These are phyloP conservation scores for Pteropus rufus DNA, from an alignment of 2,797 vertebrate genomes.

Conservation along the genomic window DNA sequence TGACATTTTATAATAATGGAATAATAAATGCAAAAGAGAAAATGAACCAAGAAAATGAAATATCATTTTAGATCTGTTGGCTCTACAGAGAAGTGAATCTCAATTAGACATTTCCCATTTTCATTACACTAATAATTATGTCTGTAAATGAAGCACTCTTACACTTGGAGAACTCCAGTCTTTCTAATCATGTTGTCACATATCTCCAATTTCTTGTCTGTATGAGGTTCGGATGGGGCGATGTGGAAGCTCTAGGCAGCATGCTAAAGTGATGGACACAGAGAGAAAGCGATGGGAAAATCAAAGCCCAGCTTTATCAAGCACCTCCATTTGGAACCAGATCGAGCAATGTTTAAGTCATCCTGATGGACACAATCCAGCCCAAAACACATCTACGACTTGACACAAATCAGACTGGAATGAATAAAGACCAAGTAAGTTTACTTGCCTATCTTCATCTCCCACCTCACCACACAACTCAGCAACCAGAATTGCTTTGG, in stretches of 20 bases:
- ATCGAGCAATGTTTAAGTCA: constrained; percentile 8
- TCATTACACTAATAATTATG: not conserved
- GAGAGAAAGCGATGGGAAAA: constrained; percentile 19
- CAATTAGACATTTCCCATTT: not conserved
- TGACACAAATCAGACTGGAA: not conserved
- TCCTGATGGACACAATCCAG: not conserved
- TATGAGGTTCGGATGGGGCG: not conserved
- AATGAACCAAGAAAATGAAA: constrained; percentile 47
- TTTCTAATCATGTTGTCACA: not conserved
- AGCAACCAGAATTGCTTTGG: not conserved
- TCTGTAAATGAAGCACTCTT: not conserved
- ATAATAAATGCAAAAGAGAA: constrained; percentile 71
- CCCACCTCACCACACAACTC: not conserved
- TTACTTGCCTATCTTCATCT: not conserved
- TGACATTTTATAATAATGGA: constrained; percentile 70
- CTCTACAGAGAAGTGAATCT: not conserved
- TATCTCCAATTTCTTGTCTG: not conserved
- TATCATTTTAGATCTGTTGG: constrained; percentile 22
- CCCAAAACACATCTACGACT: not conserved
- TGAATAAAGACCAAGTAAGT: not conserved
- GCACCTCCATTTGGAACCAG: constrained; percentile 7
- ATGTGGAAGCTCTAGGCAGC: not conserved
- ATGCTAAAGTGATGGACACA: not conserved
- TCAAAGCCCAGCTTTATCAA: not conserved
- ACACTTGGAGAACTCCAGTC: not conserved